Evolutionary conservation across 1,140 invertebrate species (phyloP), one percentile per base, ranked within the genome.

Genomic region (Sinonovacula constricta): DNA sequence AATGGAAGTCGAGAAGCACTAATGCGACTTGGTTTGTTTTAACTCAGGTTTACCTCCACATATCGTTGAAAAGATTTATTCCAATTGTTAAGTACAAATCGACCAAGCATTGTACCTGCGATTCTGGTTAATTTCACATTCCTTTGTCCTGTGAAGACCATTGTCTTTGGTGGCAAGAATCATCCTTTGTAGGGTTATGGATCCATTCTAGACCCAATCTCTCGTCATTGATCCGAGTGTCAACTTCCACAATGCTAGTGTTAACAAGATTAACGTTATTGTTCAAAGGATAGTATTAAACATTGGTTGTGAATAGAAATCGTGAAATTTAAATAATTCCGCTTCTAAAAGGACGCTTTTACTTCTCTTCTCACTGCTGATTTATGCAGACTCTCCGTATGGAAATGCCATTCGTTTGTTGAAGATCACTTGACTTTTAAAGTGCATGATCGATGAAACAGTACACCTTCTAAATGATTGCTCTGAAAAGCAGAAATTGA

Each of bases 41-140:
- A 59, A 49, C 57, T 63, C 60, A 28, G 49, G 31, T 36, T 63
- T 62, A n/a, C n/a, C n/a, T 74, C 70, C 24, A 53, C 54, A 54
- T 63, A 74, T 74, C 63, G 70, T 74, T 74, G 26, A n/a, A 74
- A 74, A 74, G 70, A 74, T 74, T 74, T 74, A 74, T 74, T 74
- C 49, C 60, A 63, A 45, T 63, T 74, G 70, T 63, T 74, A 1
- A 54, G 59, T 45, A n/a, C 7, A 45, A 36, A 74, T 74, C 70
- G 70, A 74, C 49, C n/a, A 53, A 51, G 34, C 70, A 74, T 74
- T 74, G 70, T 74, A 51, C 39, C 56, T 63, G 57, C n/a, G 56
- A 54, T 51, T 62, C 59, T 74, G 59, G 70, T 74, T 74, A 74
- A 74, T 74, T 74, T 74, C 56, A 53, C 70, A 74, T 74, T 74